phyloP scores from a whole-genome alignment of 2,797 vertebrate species.

The Bovichtus variegatus region DNA sequence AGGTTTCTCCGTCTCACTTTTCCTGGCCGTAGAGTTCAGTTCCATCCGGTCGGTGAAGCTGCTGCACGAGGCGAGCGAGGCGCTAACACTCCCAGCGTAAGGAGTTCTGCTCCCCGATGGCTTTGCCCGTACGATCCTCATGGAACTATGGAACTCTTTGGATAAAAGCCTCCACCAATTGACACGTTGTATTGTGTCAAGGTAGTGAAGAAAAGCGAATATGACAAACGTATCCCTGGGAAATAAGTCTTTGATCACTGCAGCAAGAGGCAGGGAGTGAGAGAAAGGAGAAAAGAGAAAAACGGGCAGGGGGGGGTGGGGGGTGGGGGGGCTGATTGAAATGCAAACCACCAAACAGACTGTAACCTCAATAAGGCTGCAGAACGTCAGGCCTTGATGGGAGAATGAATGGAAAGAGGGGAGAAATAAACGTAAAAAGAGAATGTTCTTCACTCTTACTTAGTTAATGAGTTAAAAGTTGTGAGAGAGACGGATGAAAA shows the following conservation, averaged over 20 bases:
- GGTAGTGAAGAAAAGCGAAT: constrained; percentile 15
- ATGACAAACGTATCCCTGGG: constrained; percentile 40
- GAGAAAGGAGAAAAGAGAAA: background rate
- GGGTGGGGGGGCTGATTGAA: too few species aligned
- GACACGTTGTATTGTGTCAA: constrained; percentile 24
- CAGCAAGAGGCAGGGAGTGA: constrained; percentile 27
- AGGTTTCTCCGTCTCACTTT: background rate
- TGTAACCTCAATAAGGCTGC: constrained; percentile 28
- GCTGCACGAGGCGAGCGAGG: background rate
- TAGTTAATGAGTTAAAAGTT: background rate
- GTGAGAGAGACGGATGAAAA: background rate
- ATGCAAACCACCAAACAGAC: constrained; percentile 56
- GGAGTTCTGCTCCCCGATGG: background rate
- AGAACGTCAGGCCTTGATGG: constrained; percentile 16
- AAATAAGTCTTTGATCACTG: constrained; percentile 55
- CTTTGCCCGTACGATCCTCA: background rate
- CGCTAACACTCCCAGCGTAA: background rate
- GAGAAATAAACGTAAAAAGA: background rate
- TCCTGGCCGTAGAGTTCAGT: background rate
- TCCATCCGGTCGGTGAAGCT: background rate
- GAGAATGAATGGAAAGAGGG: background rate
- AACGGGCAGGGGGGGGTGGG: too few species aligned
- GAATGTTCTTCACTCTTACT: constrained; percentile 29
- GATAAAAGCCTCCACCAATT: constrained; percentile 41
- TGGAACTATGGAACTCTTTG: background rate